Conservation (phyloP, 2,113 vertebrate genomes). For the Pluvialis apricaria region DNA sequence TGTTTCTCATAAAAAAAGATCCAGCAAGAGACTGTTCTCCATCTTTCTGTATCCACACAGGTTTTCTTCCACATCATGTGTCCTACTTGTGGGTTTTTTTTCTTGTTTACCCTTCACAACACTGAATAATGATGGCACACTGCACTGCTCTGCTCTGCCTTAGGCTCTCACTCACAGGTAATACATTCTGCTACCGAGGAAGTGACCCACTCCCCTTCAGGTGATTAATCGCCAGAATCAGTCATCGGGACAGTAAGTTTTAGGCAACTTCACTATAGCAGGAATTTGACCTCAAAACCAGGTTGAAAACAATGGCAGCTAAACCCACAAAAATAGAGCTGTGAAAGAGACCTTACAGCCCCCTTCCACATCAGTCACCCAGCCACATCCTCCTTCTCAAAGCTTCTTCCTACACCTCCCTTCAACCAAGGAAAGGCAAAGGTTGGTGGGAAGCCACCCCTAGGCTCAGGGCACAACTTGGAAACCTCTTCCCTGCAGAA, state of each 20-base stretch:
- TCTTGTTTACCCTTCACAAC: background rate
- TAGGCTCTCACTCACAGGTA: background rate
- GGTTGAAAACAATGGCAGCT: background rate
- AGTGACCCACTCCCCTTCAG: too few relatives aligned
- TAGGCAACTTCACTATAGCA: background rate
- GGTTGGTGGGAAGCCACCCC: rapidly evolving
- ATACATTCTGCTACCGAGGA: background rate
- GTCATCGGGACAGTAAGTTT: background rate
- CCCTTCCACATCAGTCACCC: background rate
- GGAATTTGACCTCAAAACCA: background rate
- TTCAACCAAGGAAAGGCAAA: background rate
- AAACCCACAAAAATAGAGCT: background rate
- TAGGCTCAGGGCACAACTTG: background rate
- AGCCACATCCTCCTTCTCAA: background rate
- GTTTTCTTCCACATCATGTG: background rate
- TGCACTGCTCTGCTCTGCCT: background rate
- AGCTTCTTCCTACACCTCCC: background rate
- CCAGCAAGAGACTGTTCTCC: background rate
- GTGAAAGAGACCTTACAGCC: background rate
- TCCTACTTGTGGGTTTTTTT: background rate
- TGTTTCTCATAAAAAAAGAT: background rate
- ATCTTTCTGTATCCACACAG: background rate
- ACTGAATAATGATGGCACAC: rapidly evolving
- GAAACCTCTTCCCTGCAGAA: background rate
- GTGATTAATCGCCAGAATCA: background rate